These are phyloP conservation scores for Pentamera pediparva DNA, from an alignment of 53 echinoderm and acorn worm species.

Conservation along the genomic window DNA sequence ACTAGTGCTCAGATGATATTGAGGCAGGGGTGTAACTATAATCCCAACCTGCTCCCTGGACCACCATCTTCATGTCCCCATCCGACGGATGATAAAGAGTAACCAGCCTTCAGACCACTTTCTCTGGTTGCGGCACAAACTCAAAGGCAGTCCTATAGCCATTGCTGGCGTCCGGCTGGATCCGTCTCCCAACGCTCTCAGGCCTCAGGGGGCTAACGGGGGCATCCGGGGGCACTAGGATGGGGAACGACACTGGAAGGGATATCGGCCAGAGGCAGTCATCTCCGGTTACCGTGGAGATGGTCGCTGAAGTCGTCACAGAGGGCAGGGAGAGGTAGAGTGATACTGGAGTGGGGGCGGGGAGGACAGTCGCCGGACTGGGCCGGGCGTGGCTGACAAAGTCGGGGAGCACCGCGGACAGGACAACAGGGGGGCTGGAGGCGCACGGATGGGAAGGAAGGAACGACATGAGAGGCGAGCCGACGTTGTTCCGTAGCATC, in stretches of 20 bases:
- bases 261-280: neutral
- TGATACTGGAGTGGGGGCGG: conserved; percentile 13
- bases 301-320: neutral
- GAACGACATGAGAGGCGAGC: conserved; percentile 15
- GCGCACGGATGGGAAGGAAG: conserved; percentile 2
- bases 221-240: conserved; percentile 1
- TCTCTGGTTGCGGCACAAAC: too few species aligned
- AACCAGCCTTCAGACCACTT: too few species aligned
- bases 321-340: too few species aligned
- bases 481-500: conserved; percentile 26
- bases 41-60: too few species aligned
- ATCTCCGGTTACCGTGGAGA: neutral
- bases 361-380: neutral
- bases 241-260: neutral
- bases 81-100: too few species aligned
- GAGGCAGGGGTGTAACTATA: too few species aligned
- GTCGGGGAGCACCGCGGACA: neutral
- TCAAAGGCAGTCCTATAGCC: too few species aligned
- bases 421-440: neutral
- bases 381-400: conserved; percentile 5
- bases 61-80: too few species aligned
- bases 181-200: conserved; percentile 12
- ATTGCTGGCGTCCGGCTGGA: too few species aligned
- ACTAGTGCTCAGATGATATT: too few species aligned
- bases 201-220: conserved; percentile 6